Evolutionary conservation across 2,888 invertebrate genomes (phyloP), one percentile per base, ranked within the genome.

Genomic region (Drosophila mercatorum): DNA sequence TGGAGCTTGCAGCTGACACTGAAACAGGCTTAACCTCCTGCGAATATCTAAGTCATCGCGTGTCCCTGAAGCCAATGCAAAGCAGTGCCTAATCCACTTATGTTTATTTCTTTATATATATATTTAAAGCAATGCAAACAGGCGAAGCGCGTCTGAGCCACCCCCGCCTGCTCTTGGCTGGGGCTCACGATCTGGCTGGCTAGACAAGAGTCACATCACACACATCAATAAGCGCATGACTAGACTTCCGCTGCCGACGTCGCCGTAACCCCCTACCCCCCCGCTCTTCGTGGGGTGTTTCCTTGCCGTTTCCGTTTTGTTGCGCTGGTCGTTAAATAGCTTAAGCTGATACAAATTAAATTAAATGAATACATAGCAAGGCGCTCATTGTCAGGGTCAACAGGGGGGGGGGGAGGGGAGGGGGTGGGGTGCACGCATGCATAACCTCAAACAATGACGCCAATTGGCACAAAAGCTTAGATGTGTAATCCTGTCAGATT

Each of bases 291-390:
- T 28, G 28, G 22, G 49, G 46, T 57, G 36, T 40, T 66, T 60
- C 63, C 43, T 70, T 74, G 81, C 81, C 78, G 80, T 80, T 80
- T 80, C 78, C 72, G 78, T 69, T 75, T 68, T 80, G 68, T 70
- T 70, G 57, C 47, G 69, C 31, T 72, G 72, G 62, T 49, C 79
- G 76, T 81, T 81, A 81, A 81, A 77, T 77, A 66, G 74, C 79
- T 79, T 79, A 81, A 81, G 80, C 77, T 77, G 79, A 74, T 66
- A 75, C 80, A 82, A 82, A 82, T 82, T 82, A 78, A 83, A 82
- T 82, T 82, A 81, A 78, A 78, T 73, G 83, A 82, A 82, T 67
- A 78, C 83, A 71, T 78, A 78, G 64, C 73, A 70, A 73, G 71
- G 62, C 66, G 62, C 80, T 78, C 80, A 81, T 79, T 81, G 82